phyloP scores from a whole-genome alignment of 2,888 invertebrate species.

The Catocala fraxini region DNA sequence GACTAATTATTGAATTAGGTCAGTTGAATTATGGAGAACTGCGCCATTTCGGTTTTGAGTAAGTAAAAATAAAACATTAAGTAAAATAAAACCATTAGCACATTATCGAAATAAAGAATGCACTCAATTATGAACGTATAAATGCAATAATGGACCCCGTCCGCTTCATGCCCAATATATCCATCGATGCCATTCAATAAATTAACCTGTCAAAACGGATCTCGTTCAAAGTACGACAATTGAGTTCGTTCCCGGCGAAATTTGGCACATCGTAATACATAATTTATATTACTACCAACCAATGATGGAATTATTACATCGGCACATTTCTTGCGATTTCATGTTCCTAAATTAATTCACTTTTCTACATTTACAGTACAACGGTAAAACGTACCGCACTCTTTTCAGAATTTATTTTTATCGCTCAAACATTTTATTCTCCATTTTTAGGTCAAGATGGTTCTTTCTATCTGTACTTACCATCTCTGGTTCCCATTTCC shows the following conservation, averaged over 20 bases:
- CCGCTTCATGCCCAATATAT: conserved; percentile 3
- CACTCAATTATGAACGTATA: conserved; percentile 11
- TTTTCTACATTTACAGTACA: neutral
- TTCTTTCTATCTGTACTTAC: conserved; percentile 23
- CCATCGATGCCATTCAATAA: conserved; percentile 57
- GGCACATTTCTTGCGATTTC: conserved; percentile 7
- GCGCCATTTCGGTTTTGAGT: no score
- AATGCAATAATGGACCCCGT: no score
- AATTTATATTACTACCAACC: conserved; percentile 45
- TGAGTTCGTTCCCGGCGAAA: conserved; percentile 47
- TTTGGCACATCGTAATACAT: conserved; percentile 45
- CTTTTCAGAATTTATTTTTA: conserved; percentile 4
- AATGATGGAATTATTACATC: conserved; percentile 2
- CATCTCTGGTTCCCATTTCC: conserved; percentile 32
- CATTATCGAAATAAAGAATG: no score
- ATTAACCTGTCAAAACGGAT: conserved; percentile 65
- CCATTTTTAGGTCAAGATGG: conserved; percentile 37
- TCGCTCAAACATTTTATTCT: conserved; percentile 17
- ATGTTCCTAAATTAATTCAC: neutral
- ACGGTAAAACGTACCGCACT: neutral
- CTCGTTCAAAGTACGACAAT: conserved; percentile 54
- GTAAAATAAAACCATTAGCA: no score
- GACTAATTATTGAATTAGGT: conserved; percentile 21
- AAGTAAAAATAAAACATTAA: no score
- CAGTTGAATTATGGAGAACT: conserved; percentile 6